These are phyloP conservation scores for Dendrolimus kikuchii DNA, from an alignment of 1,140 invertebrate genomes.

Conservation along the genomic window DNA sequence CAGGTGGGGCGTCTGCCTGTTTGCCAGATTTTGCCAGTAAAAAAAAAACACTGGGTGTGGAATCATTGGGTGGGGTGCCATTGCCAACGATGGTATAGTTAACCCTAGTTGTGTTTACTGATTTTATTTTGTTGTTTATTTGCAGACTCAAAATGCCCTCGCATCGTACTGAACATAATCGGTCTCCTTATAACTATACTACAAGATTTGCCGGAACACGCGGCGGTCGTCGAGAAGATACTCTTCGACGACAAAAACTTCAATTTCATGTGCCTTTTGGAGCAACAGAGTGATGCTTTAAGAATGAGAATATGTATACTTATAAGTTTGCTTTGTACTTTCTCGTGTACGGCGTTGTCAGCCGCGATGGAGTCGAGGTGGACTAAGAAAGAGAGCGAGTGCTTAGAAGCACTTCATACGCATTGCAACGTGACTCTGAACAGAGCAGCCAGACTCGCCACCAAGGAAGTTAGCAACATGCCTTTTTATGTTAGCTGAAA, in stretches of 20 bases:
- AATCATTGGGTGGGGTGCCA: too few relatives aligned
- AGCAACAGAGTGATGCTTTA: slow-evolving; percentile 74
- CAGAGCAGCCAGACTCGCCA: slow-evolving; percentile 58
- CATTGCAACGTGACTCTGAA: slow-evolving; percentile 64
- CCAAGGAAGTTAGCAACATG: slow-evolving; percentile 64
- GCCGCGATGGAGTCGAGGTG: slow-evolving; percentile 75
- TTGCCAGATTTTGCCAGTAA: too few relatives aligned
- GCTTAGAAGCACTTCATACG: slow-evolving; percentile 51
- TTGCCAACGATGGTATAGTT: too few relatives aligned
- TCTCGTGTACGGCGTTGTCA: slow-evolving; percentile 77
- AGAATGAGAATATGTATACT: slow-evolving; percentile 79
- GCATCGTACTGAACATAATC: slow-evolving; percentile 78
- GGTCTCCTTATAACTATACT: slow-evolving; percentile 84
- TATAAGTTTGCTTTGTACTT: slow-evolving; percentile 77
- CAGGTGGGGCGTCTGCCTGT: too few relatives aligned
- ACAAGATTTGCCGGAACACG: slow-evolving; percentile 81
- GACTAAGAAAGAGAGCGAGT: slow-evolving; percentile 54
- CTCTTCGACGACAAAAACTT: slow-evolving; percentile 72
- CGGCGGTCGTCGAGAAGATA: slow-evolving; percentile 81
- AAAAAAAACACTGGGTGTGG: too few relatives aligned
- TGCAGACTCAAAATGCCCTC: slow-evolving; percentile 75
- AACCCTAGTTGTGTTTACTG: neutral
- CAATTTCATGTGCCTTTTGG: slow-evolving; percentile 74
- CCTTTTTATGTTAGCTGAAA: slow-evolving; percentile 57
- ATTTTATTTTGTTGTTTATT: slow-evolving; percentile 32